phyloP scores from a whole-genome alignment of 2,888 invertebrate genomes.

The Ophion obscuratus region DNA sequence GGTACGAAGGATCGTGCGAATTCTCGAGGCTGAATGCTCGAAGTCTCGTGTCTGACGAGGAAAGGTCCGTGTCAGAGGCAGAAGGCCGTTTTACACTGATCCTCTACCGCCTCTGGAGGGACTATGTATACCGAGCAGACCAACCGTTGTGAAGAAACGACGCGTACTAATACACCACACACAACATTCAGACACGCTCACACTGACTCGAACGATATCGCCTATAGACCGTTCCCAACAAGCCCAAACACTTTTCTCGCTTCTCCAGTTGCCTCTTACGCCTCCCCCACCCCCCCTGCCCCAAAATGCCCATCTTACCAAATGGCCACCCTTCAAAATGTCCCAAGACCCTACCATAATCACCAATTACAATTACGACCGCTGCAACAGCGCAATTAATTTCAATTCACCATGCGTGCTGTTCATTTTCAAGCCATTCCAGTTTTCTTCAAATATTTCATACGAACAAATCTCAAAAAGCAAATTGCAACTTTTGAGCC shows the following conservation, averaged over 20 bases:
- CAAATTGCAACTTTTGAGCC: neutral
- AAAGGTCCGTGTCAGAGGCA: conserved; percentile 72
- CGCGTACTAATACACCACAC: conserved; percentile 16
- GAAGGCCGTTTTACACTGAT: conserved; percentile 82
- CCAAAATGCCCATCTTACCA: neutral
- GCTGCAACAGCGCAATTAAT: neutral
- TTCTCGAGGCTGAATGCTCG: conserved; percentile 24
- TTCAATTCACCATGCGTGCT: neutral
- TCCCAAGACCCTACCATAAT: neutral
- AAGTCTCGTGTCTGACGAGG: conserved; percentile 38
- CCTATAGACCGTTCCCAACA: conserved; percentile 32
- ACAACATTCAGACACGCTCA: neutral
- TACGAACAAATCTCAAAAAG: neutral
- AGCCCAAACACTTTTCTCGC: conserved; percentile 36
- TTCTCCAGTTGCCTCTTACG: conserved; percentile 24
- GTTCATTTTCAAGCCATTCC: neutral
- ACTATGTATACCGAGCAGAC: conserved; percentile 75
- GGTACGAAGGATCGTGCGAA: conserved; percentile 13
- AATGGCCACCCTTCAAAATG: neutral
- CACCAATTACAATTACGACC: neutral
- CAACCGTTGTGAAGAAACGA: conserved; percentile 45
- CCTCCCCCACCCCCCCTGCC: neutral
- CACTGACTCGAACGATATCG: neutral
- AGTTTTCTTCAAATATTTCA: neutral
- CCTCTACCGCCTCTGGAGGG: conserved; percentile 78